These are phyloP conservation scores for Carettochelys insculpta DNA, from an alignment of 2,113 vertebrate species.

Conservation along the genomic window DNA sequence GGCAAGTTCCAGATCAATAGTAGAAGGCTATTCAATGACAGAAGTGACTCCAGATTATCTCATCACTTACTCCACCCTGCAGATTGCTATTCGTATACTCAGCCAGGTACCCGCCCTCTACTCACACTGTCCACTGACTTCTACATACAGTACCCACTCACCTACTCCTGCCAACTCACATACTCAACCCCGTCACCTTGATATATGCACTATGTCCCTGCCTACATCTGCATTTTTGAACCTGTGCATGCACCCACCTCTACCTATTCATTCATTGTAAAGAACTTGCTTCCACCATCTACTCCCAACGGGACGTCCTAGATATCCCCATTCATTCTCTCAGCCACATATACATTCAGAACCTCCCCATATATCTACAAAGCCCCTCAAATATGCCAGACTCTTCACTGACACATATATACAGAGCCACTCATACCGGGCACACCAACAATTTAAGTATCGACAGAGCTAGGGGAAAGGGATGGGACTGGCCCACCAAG, in stretches of 20 bases:
- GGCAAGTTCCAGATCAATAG: conserved; percentile 61
- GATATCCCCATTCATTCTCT: too few relatives aligned
- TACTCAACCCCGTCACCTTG: neutral
- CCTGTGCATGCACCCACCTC: neutral
- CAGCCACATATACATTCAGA: neutral
- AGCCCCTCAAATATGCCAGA: neutral
- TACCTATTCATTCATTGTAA: neutral
- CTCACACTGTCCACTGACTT: neutral
- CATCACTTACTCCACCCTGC: neutral
- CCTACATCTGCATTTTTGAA: neutral
- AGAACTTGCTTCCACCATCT: neutral
- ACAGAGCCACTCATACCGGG: neutral
- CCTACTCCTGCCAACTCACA: neutral
- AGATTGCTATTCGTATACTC: rapidly evolving
- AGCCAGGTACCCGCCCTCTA: neutral
- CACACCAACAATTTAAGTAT: rapidly evolving
- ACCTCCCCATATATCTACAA: neutral
- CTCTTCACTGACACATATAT: neutral
- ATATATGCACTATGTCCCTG: neutral
- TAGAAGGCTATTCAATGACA: neutral
- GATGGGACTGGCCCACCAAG: neutral
- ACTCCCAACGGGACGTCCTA: rapidly evolving
- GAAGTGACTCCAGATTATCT: neutral
- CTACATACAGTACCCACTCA: neutral
- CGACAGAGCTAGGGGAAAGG: rapidly evolving